Evolutionary conservation across 2,113 vertebrate species (phyloP), one percentile per base, ranked within the genome.

Genomic region (Sphyrna mokarran): DNA sequence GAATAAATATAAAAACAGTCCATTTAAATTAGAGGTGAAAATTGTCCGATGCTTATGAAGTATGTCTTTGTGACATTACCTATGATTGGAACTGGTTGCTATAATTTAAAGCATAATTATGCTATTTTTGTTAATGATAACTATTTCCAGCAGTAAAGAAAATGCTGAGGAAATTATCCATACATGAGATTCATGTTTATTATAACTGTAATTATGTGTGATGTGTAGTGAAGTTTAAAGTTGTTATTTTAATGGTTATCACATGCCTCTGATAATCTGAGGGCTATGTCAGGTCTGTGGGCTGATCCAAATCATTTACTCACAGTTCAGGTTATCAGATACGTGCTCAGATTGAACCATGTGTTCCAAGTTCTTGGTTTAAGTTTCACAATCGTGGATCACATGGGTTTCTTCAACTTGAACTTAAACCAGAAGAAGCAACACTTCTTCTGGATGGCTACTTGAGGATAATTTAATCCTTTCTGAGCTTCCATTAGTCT

Each of bases 161-260:
- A 91, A 91, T 91, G 87, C 58, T 63, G 14, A 63, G 33, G 87
- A 63, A 61, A 90, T 90, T 14, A 63, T 66, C n/a, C 61, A 66
- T 66, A 93, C 33, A 68, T 20, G 89, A 33, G 16, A 8, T 20
- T 66, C 61, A 37, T 68, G 89, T 93, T 93, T 66, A 66, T 66
- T 93, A 37, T 66, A 93, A 93, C 61, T 66, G 87, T 63, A 18
- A 93, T 93, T 68, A 93, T 8, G 33, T 93, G 89, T 93, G 63
- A 93, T 93, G 89, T 93, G 33, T 66, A 90, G 87, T 90, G 87
- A 90, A 68, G 89, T 93, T 93, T 66, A 66, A 93, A 93, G n/a
- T 68, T 93, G 61, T 63, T 93, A 93, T 93, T 93, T 66, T 93
- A 93, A 93, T 93, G 89, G 68, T 66, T 93, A 93, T 93, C 89